Percentiles rank a stretch among this genome's conserved stretches.
Evolutionary conservation across 35 echinoderm and acorn worm genomes (phyloP).

Genomic region (Ophioderma brevispina): DNA sequence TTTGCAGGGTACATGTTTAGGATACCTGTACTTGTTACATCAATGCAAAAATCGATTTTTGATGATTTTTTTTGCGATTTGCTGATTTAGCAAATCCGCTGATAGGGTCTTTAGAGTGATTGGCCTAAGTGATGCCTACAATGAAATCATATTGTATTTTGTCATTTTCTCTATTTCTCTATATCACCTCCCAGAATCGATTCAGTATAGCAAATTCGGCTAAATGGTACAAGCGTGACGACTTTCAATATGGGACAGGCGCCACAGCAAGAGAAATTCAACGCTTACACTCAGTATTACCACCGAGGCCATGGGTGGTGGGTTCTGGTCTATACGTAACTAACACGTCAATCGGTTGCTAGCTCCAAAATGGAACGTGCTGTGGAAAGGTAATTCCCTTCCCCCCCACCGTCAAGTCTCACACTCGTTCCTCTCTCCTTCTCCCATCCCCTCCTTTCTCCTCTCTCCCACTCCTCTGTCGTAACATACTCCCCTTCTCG

Average conservation of each 20-base stretch:
- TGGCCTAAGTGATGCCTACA: too few species aligned
- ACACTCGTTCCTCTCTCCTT: background rate
- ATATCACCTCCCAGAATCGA: slow-evolving; percentile 67
- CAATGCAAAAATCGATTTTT: too few species aligned
- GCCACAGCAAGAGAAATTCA: slow-evolving; percentile 89
- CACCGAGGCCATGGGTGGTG: slow-evolving; percentile 84
- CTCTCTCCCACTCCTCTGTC: background rate
- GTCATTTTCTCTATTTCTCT: too few species aligned
- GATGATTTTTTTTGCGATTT: too few species aligned
- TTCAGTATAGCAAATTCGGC: slow-evolving; percentile 77
- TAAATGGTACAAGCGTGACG: slow-evolving; percentile 47
- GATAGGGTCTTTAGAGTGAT: too few species aligned
- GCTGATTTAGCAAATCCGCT: too few species aligned
- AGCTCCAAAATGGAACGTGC: slow-evolving; percentile 76
- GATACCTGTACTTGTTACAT: too few species aligned
- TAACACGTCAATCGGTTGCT: slow-evolving; percentile 46
- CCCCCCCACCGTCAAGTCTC: too few species aligned
- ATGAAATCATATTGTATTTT: too few species aligned
- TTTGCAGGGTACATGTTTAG: too few species aligned
- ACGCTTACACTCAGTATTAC: slow-evolving; percentile 87
- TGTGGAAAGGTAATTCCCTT: too few species aligned
- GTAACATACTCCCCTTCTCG: background rate
- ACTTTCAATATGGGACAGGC: slow-evolving; percentile 95
- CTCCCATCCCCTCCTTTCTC: background rate
- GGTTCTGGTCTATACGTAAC: slow-evolving; percentile 91